These are phyloP conservation scores for Rhynchonycteris naso DNA, from an alignment of 2,797 vertebrate species.

Conservation along the genomic window DNA sequence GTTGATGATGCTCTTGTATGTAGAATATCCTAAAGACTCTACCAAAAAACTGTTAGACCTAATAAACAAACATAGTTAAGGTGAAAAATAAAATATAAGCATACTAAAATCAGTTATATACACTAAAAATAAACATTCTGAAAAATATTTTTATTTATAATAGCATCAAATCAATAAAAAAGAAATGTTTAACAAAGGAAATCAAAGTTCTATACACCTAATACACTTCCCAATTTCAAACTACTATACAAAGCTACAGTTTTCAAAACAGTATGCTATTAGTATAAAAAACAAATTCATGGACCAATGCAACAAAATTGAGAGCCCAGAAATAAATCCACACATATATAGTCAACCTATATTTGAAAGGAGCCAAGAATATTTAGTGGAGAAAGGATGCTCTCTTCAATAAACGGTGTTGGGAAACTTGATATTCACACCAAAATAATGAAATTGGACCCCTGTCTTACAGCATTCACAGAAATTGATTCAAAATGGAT, in stretches of 20 bases:
- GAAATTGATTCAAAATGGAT: neutral
- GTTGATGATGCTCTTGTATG: neutral
- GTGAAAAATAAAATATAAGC: neutral
- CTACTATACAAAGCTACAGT: neutral
- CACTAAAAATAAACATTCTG: neutral
- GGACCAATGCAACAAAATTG: neutral
- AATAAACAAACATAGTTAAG: neutral
- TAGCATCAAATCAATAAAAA: neutral
- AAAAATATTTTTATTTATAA: neutral
- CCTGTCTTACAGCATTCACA: neutral
- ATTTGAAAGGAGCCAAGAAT: neutral
- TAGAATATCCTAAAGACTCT: neutral
- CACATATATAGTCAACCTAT: neutral
- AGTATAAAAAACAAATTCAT: neutral
- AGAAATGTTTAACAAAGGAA: neutral
- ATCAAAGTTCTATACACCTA: neutral
- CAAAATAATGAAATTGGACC: neutral
- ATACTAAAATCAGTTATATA: neutral
- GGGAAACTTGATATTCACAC: neutral
- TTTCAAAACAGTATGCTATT: neutral
- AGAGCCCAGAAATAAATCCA: neutral
- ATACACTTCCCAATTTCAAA: neutral
- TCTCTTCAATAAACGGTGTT: neutral
- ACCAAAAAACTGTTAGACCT: neutral
- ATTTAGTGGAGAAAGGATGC: neutral